Evolutionary conservation across 2,888 invertebrate species (phyloP).

Genomic region (Entomobrya proxima): DNA sequence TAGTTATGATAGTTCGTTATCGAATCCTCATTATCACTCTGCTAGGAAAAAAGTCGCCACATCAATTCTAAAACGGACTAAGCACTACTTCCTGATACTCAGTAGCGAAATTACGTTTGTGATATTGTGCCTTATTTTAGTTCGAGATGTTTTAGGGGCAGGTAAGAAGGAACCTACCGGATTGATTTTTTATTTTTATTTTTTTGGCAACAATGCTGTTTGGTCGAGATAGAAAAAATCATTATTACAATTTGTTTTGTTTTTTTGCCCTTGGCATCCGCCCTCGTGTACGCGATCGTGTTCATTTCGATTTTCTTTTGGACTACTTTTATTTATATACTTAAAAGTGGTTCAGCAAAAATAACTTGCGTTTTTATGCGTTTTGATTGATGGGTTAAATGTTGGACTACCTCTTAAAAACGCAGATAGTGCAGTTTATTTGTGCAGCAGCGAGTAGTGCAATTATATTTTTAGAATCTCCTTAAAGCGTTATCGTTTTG

Average conservation of each 20-base stretch:
- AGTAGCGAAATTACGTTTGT: conserved; percentile 44
- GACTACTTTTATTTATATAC: conserved; percentile 30
- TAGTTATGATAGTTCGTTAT: conserved; percentile 5
- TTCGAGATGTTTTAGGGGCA: conserved; percentile 44
- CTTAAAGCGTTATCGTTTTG: no score
- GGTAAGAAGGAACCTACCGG: conserved; percentile 29
- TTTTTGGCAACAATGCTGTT: neutral
- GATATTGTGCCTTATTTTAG: conserved; percentile 64
- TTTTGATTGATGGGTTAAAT: no score
- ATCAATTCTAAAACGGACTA: neutral
- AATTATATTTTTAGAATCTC: no score
- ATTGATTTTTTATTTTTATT: neutral
- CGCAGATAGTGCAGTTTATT: no score
- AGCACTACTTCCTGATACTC: conserved; percentile 57
- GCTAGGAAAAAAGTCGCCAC: conserved; percentile 52
- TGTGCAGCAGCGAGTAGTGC: no score
- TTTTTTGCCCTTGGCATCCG: conserved; percentile 53
- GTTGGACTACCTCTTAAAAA: no score
- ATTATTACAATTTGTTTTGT: neutral
- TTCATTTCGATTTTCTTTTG: conserved; percentile 49
- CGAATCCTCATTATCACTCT: conserved; percentile 42
- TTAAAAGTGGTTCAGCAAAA: neutral
- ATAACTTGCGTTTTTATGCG: neutral
- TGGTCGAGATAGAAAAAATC: neutral
- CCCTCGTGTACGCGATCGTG: neutral